Evolutionary conservation across 2,797 vertebrate species (phyloP), one percentile per base, ranked within the genome.

Genomic region (Cephalopachus bancanus): DNA sequence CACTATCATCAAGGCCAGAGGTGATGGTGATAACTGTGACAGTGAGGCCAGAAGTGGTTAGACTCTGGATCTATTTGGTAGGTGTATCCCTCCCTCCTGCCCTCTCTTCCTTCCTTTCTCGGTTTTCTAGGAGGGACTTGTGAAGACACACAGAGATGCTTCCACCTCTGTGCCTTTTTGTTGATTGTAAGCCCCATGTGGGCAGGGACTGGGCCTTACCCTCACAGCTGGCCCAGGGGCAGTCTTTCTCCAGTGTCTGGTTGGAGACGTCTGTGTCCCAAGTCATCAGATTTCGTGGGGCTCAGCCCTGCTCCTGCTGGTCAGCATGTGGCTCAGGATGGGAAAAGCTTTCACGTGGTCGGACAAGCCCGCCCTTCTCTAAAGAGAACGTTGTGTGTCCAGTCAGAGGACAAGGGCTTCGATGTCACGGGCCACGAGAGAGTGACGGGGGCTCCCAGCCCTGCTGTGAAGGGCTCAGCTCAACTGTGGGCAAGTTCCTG

Each of bases 61-160:
- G 69, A 26, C 19, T 33, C 55, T 65, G 37, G 5, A 26, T 89
- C 83, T 62, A 16, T 83, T 55, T 90, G 64, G 26, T 65, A 71
- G 30, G 33, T 16, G 22, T 75, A 22, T 49, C 75, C 22, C 15
- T 92, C 78, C 17, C 72, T 83, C 30, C 72, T 53, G n/a, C n/a
- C 20, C 44, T 91, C 67, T 67, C 89, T 81, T 93, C 53, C 28
- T 80, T 91, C n/a, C 88, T 91, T 84, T 76, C 75, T 86, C 55
- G 37, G 1, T 78, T 79, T 95, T 95, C 86, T 84, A 78, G 89
- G 85, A 71, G 49, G 24, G 49, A 51, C 17, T 53, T 14, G n/a
- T 1, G 17, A 80, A 83, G 85, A 71, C 76, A 81, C 44, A 28
- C 1, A 1, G 53, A 69, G 28, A 12, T 10, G n/a, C 81, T 74